Percentiles rank a stretch among this genome's conserved stretches.
Evolutionary conservation across 2,888 invertebrate genomes (phyloP).

Genomic region (Dryobota labecula): DNA sequence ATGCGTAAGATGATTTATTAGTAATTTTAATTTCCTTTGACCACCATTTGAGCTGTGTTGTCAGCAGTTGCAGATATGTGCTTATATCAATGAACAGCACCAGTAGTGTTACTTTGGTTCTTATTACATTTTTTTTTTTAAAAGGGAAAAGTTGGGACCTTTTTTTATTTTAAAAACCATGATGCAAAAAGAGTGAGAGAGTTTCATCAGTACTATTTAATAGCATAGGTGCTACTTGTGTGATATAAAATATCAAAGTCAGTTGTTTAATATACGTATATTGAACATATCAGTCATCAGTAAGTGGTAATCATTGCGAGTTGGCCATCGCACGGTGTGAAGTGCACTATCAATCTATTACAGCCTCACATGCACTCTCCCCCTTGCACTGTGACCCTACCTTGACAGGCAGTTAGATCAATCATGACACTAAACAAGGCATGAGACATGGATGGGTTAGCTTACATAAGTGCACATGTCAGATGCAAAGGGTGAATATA

Average conservation of each 20-base stretch:
- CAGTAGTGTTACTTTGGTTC: too few relatives aligned
- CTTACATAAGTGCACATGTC: not conserved
- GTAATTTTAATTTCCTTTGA: not conserved
- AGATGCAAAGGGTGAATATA: not conserved
- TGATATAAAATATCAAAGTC: slow-evolving; percentile 1
- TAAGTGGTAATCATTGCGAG: slow-evolving; percentile 22
- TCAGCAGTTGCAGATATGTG: not conserved
- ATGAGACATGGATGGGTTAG: not conserved
- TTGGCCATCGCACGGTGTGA: slow-evolving; percentile 3
- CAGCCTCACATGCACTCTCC: slow-evolving; percentile 40
- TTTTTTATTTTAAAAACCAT: not conserved
- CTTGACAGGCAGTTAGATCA: slow-evolving; percentile 56
- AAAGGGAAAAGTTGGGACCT: too few relatives aligned
- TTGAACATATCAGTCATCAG: slow-evolving; percentile 19
- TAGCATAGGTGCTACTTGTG: too few relatives aligned
- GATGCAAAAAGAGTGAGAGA: not conserved
- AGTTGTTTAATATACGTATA: not conserved
- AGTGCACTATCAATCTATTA: slow-evolving; percentile 50
- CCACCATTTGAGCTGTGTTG: not conserved
- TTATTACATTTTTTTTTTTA: too few relatives aligned
- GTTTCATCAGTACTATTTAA: not conserved
- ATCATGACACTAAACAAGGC: slow-evolving; percentile 39
- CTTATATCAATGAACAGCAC: not conserved
- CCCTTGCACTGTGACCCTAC: slow-evolving; percentile 44
- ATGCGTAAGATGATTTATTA: not conserved